Conservation (phyloP, 2,888 invertebrate genomes). For the Stegophylla sp. region DNA sequence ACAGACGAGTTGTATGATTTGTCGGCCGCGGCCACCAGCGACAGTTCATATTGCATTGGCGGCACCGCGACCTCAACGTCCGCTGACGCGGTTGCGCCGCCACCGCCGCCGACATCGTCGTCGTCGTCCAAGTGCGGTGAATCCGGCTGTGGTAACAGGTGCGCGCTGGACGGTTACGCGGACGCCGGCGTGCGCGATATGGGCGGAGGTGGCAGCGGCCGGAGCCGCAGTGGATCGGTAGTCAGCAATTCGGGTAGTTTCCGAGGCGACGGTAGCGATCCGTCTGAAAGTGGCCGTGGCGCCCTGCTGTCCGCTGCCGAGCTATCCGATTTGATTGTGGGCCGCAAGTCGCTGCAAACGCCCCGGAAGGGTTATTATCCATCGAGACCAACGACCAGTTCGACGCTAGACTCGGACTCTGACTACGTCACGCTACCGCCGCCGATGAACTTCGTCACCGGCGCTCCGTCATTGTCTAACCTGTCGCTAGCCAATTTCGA, state of each 20-base stretch:
- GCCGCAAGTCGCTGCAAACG: constrained; percentile 66
- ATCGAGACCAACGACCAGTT: constrained; percentile 79
- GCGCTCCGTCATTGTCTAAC: constrained; percentile 60
- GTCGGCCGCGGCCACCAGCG: constrained; percentile 61
- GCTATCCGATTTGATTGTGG: constrained; percentile 82
- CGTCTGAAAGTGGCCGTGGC: constrained; percentile 78
- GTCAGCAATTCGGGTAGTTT: constrained; percentile 81
- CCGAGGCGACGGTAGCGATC: constrained; percentile 88
- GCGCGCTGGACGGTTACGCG: constrained; percentile 20
- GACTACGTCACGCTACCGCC: constrained; percentile 81
- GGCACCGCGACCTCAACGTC: not conserved
- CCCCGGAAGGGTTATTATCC: constrained; percentile 72
- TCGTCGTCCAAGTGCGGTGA: constrained; percentile 35
- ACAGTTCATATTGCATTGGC: constrained; percentile 60
- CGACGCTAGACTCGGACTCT: constrained; percentile 85
- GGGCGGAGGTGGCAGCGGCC: constrained; percentile 78
- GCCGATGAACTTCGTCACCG: constrained; percentile 68
- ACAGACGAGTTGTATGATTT: constrained; percentile 64
- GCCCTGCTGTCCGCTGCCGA: constrained; percentile 79
- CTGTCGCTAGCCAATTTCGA: constrained; percentile 37
- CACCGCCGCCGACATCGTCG: not conserved
- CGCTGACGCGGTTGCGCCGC: not conserved
- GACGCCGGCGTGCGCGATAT: constrained; percentile 64
- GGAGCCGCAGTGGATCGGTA: constrained; percentile 74
- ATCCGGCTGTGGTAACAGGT: not conserved